Evolutionary conservation across 64 coral and sea anemone genomes (phyloP).

Genomic region (Pachyseris speciosa): DNA sequence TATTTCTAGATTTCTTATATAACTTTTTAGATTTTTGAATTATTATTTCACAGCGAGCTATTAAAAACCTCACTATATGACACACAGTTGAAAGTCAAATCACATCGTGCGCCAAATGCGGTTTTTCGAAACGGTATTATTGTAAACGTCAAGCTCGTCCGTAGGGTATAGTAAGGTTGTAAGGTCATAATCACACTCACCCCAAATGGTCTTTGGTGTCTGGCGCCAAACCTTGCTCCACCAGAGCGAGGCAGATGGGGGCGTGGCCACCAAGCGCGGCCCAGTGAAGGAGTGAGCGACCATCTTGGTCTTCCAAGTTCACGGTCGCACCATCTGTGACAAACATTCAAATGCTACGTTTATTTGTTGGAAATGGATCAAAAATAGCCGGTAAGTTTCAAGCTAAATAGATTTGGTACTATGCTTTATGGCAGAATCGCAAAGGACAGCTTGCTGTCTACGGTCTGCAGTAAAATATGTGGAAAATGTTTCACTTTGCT

Average conservation of each 20-base stretch:
- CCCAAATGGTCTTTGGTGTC: slow-evolving; percentile 68
- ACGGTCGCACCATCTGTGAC: slow-evolving; percentile 62
- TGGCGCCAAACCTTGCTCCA: slow-evolving; percentile 57
- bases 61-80: too few relatives aligned
- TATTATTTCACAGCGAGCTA: too few relatives aligned
- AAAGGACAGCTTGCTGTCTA: neutral
- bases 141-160: too few relatives aligned
- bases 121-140: too few relatives aligned
- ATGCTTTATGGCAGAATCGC: neutral
- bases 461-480: neutral
- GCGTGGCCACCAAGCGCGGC: slow-evolving; percentile 81
- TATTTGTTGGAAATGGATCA: neutral
- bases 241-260: slow-evolving; percentile 78
- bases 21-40: too few relatives aligned
- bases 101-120: too few relatives aligned
- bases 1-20: too few relatives aligned
- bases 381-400: neutral
- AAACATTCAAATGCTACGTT: neutral
- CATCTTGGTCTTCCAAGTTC: slow-evolving; percentile 84
- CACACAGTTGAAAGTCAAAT: too few relatives aligned
- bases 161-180: too few relatives aligned
- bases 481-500: neutral
- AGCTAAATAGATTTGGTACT: neutral
- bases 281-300: slow-evolving; percentile 89
- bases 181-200: slow-evolving; percentile 14